These are phyloP conservation scores for Rhinoptilus africanus DNA, from an alignment of 2,113 vertebrate genomes.

Conservation along the genomic window DNA sequence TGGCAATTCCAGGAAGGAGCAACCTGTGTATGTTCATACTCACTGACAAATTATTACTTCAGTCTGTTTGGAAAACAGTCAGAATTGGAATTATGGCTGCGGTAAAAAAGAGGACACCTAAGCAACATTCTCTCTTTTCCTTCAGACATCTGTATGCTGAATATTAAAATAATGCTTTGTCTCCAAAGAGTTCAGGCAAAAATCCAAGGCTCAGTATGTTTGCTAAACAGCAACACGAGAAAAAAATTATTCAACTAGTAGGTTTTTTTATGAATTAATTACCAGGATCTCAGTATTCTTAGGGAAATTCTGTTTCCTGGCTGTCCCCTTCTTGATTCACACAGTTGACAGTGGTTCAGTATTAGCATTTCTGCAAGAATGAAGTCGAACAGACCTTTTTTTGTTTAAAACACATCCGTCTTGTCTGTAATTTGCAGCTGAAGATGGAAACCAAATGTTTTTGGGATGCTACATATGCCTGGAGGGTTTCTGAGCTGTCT, in stretches of 20 bases:
- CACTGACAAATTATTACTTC: background rate
- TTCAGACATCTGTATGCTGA: background rate
- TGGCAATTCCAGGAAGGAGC: background rate
- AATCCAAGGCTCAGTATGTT: conserved; percentile 11
- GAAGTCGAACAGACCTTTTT: conserved; percentile 63
- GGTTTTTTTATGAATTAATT: conserved; percentile 46
- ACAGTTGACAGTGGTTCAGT: conserved; percentile 39
- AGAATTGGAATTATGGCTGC: background rate
- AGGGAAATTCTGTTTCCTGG: conserved; percentile 56
- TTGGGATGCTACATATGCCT: conserved; percentile 39
- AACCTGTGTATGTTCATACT: background rate
- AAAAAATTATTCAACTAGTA: background rate
- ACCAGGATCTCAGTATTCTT: conserved; percentile 44
- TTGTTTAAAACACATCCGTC: conserved; percentile 59
- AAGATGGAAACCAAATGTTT: conserved; percentile 72
- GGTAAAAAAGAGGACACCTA: conserved; percentile 16
- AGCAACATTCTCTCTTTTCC: background rate
- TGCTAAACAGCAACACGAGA: background rate
- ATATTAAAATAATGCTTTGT: conserved; percentile 16
- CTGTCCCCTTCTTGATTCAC: conserved; percentile 37
- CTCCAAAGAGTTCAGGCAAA: background rate
- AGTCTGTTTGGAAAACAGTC: background rate
- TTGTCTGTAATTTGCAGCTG: conserved; percentile 55
- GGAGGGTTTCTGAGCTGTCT: conserved; percentile 54
- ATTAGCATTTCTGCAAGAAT: conserved; percentile 63